Percentiles rank a stretch among this genome's conserved stretches.
phyloP scores from a whole-genome alignment of 2,113 vertebrate species.

The Mus spicilegus region DNA sequence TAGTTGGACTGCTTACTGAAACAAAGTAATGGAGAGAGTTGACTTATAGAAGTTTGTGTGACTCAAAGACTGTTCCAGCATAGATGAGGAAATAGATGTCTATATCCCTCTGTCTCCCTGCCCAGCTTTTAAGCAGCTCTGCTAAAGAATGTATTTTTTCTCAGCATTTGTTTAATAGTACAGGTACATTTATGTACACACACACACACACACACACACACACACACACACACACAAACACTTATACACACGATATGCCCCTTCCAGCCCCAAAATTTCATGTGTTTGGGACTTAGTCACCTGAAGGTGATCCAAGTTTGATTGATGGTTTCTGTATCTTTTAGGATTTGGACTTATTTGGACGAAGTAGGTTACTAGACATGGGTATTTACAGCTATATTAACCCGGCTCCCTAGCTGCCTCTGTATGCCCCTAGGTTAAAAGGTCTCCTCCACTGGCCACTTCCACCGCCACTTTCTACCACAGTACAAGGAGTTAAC shows the following conservation, averaged over 20 bases:
- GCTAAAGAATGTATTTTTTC: not conserved
- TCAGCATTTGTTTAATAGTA: not conserved
- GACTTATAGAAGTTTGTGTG: not conserved
- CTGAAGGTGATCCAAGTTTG: not conserved
- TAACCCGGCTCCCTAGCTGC: not conserved
- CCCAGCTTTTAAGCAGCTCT: not conserved
- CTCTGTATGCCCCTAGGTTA: not conserved
- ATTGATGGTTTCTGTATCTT: not conserved
- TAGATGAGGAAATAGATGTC: not conserved
- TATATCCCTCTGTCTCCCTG: not conserved
- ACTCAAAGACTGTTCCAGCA: not conserved
- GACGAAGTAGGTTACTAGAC: not conserved
- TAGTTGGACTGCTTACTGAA: not conserved
- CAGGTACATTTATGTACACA: too few relatives aligned
- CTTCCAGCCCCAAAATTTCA: not conserved
- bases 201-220: too few relatives aligned
- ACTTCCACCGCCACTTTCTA: not conserved
- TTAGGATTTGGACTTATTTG: not conserved
- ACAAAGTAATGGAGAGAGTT: not conserved
- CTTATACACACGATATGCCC: not conserved
- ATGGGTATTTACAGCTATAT: not conserved
- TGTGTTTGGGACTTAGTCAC: not conserved
- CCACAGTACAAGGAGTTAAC: not conserved
- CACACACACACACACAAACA: not conserved
- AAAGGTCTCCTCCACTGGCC: not conserved